phyloP scores from a whole-genome alignment of 2,113 vertebrate species.

The Neogobius melanostomus region DNA sequence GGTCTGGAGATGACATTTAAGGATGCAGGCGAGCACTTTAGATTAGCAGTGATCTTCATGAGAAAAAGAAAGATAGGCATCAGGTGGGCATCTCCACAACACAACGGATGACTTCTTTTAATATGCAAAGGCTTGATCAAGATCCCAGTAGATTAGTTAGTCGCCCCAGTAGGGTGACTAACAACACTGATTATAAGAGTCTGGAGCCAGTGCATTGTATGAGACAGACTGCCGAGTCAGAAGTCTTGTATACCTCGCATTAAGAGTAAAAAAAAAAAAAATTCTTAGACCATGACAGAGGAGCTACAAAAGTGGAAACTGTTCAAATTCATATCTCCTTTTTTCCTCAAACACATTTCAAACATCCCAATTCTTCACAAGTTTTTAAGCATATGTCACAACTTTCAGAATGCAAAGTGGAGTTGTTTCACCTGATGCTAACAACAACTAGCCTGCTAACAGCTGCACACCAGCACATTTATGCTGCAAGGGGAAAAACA shows the following conservation, averaged over 20 bases:
- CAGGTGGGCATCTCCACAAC: slow-evolving; percentile 28
- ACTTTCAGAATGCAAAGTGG: too few species aligned
- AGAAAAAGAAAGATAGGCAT: slow-evolving; percentile 52
- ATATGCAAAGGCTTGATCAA: not conserved
- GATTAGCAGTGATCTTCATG: slow-evolving; percentile 41
- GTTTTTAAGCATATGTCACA: too few species aligned
- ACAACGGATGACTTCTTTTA: slow-evolving; percentile 6
- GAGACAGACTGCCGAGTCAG: not conserved
- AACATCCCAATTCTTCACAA: too few species aligned
- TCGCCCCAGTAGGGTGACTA: not conserved
- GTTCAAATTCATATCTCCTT: too few species aligned
- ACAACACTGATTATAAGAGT: not conserved
- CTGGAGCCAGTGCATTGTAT: not conserved
- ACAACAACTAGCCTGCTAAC: too few species aligned
- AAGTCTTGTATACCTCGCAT: not conserved
- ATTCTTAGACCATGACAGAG: too few species aligned
- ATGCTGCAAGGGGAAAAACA: too few species aligned
- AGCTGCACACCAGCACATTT: too few species aligned
- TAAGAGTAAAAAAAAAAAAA: not conserved
- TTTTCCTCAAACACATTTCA: too few species aligned
- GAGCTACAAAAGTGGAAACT: too few species aligned
- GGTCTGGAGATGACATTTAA: slow-evolving; percentile 12
- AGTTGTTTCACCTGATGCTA: too few species aligned
- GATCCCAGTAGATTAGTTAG: not conserved
- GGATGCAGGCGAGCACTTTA: slow-evolving; percentile 11